Percentiles rank a stretch among this genome's conserved stretches.
phyloP scores from a whole-genome alignment of 2,797 vertebrate species.

The Parauchenoglanis punctatus region DNA sequence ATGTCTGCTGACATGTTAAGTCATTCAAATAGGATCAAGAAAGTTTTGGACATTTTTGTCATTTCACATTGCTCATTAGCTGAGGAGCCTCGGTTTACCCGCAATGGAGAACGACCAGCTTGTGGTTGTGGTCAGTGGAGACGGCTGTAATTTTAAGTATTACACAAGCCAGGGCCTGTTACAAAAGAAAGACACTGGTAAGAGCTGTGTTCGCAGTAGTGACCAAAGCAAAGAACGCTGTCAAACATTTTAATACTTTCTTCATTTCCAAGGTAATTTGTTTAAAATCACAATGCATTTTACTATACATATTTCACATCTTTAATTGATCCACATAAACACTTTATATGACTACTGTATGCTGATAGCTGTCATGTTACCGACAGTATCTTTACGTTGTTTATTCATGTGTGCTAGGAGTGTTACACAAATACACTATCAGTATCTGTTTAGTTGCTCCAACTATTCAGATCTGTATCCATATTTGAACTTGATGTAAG shows the following conservation, averaged over 20 bases:
- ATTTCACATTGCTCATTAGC: constrained; percentile 39
- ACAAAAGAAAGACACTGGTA: constrained; percentile 5
- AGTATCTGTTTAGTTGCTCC: neutral
- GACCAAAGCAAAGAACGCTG: neutral
- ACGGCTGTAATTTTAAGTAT: neutral
- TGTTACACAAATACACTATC: neutral
- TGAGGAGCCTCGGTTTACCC: constrained; percentile 25
- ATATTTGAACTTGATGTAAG: neutral
- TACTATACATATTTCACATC: neutral
- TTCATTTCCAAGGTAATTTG: neutral
- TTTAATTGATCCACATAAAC: neutral
- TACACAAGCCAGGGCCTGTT: constrained; percentile 10
- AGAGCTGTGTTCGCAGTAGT: neutral
- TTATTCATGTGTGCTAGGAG: neutral
- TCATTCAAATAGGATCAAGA: constrained; percentile 12
- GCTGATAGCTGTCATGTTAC: neutral
- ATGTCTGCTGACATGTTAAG: constrained; percentile 31
- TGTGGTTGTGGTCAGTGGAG: constrained; percentile 14
- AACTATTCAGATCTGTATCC: neutral
- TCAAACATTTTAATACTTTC: constrained; percentile 9
- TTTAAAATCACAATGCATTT: neutral
- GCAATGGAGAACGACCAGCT: neutral
- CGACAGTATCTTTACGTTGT: neutral
- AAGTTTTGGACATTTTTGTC: constrained; percentile 27
- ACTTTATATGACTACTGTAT: neutral